phyloP scores from a whole-genome alignment of 2,113 vertebrate species.

The Cnemophilus loriae region DNA sequence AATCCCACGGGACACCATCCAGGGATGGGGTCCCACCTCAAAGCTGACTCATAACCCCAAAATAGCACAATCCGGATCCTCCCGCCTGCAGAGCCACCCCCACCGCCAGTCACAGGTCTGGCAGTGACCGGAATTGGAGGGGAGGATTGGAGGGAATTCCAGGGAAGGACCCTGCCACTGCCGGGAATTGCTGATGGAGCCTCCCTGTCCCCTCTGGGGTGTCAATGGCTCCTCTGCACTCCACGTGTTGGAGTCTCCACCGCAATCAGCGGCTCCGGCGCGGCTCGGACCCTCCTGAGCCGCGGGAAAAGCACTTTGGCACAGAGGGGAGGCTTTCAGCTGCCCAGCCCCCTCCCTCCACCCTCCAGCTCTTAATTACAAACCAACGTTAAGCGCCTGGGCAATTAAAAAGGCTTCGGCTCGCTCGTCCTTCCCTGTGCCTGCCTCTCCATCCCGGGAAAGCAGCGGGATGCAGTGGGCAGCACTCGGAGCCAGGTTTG shows the following conservation, averaged over 20 bases:
- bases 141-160: too few species aligned
- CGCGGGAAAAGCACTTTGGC: neutral
- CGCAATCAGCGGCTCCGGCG: fast-evolving
- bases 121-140: fast-evolving
- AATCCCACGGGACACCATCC: neutral
- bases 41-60: neutral
- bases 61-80: fast-evolving
- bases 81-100: fast-evolving
- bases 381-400: neutral
- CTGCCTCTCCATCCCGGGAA: fast-evolving
- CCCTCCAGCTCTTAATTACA: neutral
- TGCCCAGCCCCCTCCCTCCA: fast-evolving
- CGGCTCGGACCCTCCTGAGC: fast-evolving
- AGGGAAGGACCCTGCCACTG: fast-evolving
- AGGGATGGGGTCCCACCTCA: neutral
- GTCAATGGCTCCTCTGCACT: fast-evolving
- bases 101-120: fast-evolving
- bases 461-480: fast-evolving
- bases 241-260: fast-evolving
- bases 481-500: neutral
- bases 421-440: fast-evolving
- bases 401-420: neutral
- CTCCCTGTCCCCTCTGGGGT: neutral
- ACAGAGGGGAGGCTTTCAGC: neutral
- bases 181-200: neutral